Evolutionary conservation across 2,113 vertebrate genomes (phyloP).

Genomic region (Alligator sinensis): DNA sequence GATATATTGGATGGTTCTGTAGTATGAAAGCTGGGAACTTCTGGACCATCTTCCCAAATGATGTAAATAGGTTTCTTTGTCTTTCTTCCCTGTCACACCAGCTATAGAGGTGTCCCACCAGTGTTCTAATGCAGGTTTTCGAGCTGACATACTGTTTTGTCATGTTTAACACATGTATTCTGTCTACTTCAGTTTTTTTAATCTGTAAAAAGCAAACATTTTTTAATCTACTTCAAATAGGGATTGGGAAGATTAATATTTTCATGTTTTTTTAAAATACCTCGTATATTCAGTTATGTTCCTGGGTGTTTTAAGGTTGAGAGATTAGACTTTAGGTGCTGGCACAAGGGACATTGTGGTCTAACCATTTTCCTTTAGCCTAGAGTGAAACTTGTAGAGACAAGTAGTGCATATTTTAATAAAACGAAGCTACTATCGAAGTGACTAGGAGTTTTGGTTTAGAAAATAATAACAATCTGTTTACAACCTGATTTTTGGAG

Average conservation of each 20-base stretch:
- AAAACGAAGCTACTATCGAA: neutral
- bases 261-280: neutral
- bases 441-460: no score
- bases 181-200: neutral
- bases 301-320: neutral
- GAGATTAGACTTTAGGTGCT: neutral
- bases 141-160: neutral
- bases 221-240: neutral
- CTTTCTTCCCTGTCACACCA: neutral
- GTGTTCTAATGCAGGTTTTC: neutral
- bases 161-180: neutral
- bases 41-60: neutral
- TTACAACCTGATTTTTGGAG: neutral
- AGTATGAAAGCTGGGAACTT: neutral
- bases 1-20: neutral
- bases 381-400: neutral
- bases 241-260: neutral
- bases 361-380: neutral
- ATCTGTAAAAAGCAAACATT: neutral
- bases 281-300: neutral
- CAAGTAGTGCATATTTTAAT: neutral
- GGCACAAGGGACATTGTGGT: neutral
- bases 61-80: neutral
- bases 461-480: neutral
- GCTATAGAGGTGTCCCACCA: neutral